Evolutionary conservation across 2,113 vertebrate genomes (phyloP).

Genomic region (Pollimyrus isidori): DNA sequence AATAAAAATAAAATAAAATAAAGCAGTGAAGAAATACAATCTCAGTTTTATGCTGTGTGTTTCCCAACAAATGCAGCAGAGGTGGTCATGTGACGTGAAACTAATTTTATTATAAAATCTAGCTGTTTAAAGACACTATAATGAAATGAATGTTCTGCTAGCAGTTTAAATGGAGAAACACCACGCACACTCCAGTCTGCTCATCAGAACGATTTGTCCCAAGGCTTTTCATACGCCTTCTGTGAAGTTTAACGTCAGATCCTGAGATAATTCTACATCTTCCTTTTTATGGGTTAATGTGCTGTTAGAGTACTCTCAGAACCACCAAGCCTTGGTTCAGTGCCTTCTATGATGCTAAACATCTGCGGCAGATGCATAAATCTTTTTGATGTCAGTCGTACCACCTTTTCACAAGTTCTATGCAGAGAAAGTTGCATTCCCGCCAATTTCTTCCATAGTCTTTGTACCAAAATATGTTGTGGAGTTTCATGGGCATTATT

Average conservation of each 20-base stretch:
- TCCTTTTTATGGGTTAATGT: conserved; percentile 50
- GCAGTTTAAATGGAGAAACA: neutral
- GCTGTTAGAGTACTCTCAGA: conserved; percentile 53
- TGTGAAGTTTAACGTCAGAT: conserved; percentile 34
- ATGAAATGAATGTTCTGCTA: neutral
- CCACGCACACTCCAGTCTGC: conserved; percentile 7
- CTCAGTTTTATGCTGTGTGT: conserved; percentile 56
- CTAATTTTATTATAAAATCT: conserved; percentile 27
- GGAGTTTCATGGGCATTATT: neutral
- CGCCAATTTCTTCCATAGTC: neutral
- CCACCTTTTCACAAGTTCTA: conserved; percentile 50
- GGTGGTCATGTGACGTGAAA: conserved; percentile 38
- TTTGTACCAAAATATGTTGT: neutral
- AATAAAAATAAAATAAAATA: too few species aligned
- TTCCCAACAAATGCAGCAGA: conserved; percentile 38
- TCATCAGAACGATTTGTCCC: conserved; percentile 50
- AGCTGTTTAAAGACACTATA: neutral
- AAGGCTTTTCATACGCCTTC: conserved; percentile 52
- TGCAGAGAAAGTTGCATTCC: neutral
- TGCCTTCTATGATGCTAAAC: conserved; percentile 65
- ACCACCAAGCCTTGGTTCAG: conserved; percentile 56
- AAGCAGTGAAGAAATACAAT: conserved; percentile 60
- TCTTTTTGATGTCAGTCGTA: conserved; percentile 64
- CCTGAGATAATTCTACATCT: conserved; percentile 53
- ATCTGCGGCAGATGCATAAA: conserved; percentile 50